These are phyloP conservation scores for Conopomorpha cramerella DNA, from an alignment of 1,140 invertebrate genomes.

Conservation along the genomic window DNA sequence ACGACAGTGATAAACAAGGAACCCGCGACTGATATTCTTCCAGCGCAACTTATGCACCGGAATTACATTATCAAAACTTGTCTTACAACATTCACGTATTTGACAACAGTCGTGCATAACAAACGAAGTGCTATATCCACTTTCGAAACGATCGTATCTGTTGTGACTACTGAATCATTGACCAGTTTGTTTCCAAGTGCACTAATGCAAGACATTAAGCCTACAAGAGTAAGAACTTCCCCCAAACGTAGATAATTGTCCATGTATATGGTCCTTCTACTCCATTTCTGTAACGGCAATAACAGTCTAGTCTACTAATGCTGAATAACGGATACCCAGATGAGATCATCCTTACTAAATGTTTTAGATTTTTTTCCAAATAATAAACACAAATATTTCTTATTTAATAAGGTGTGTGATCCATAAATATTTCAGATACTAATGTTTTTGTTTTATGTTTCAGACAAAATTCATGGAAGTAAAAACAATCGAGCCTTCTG, in stretches of 20 bases:
- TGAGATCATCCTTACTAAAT: too few species aligned
- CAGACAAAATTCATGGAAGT: conserved; percentile 53
- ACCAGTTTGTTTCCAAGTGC: conserved; percentile 41
- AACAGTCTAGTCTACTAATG: too few species aligned
- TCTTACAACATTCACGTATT: conserved; percentile 84
- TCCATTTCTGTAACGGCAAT: too few species aligned
- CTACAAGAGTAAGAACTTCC: conserved; percentile 53
- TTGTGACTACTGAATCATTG: conserved; percentile 54
- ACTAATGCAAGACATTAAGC: conserved; percentile 35
- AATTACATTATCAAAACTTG: conserved; percentile 87
- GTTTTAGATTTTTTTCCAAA: too few species aligned
- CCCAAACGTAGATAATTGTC: conserved; percentile 1
- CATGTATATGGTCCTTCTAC: too few species aligned
- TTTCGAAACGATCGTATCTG: conserved; percentile 57
- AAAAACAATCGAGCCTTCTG: conserved; percentile 42
- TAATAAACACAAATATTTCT: background rate
- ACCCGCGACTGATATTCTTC: too few species aligned
- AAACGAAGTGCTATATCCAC: conserved; percentile 54
- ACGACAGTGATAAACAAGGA: too few species aligned
- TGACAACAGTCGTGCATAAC: conserved; percentile 77
- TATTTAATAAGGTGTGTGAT: too few species aligned
- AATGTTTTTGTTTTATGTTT: conserved; percentile 14
- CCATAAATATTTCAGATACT: background rate
- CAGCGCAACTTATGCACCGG: conserved; percentile 61
- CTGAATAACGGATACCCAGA: too few species aligned